Base-by-base conservation (phyloP, 64 coral and sea anemone species). In the Actinia equina region DNA sequence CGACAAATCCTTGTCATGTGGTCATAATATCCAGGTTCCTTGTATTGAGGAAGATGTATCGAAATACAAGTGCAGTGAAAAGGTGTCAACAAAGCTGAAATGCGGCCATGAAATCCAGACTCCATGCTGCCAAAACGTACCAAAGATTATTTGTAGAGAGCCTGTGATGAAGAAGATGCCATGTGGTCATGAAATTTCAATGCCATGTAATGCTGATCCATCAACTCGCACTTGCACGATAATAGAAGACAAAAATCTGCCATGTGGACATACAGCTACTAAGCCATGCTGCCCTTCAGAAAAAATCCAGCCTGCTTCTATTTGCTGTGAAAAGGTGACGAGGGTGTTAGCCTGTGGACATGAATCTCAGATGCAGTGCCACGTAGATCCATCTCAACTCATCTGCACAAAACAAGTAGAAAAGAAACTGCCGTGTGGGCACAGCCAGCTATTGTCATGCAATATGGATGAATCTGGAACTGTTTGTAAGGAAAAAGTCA, bases 321-420 rank as follows among this genome's bases (percentile, higher is more conserved):
- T 30, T 74, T 74, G 69, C 25, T 74, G 23, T 12, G 23, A 74
- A 69, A 53, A 41, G 1, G 88, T 89, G 45, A 71, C 14, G 6
- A 53, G 43, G 13, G 53, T 41, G 58, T 43, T 89, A 70, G 59
- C 60, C 64, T 89, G 79, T 89, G 88, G 88, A 19, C 88, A 89
- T 83, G 59, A 89, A 83, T 64, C 83, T 10, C 25, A 83, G 45
- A 70, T 89, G 88, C 17, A 37, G 20, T 89, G 88, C 69, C 67
- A 59, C 20, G 0, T 69, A 30, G 20, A 54, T 42, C 43, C 17
- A 30, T 30, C 69, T 41, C 7, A 74, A 74, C 13, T 41, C 69
- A 14, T 74, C 69, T 74, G 69, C 26, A 74, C 23, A 74, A 74
- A 30, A 10, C 69, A 74, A 74, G 64, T 93, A 82, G 87, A 89